phyloP scores from a whole-genome alignment of 2,888 invertebrate species.

The Capitulum mitella region DNA sequence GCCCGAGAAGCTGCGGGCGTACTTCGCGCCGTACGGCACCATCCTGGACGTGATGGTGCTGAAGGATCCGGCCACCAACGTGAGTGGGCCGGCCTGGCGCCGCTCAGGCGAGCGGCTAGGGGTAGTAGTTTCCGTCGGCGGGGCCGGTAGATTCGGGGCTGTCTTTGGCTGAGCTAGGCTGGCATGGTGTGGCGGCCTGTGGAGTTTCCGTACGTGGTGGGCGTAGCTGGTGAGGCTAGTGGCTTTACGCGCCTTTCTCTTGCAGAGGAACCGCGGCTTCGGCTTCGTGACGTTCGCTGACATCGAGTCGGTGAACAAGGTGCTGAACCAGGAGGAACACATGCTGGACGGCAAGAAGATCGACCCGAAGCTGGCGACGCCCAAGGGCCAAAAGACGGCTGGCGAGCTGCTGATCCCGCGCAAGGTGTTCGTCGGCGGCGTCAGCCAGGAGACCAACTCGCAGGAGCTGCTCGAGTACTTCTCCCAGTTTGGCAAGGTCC shows the following conservation, averaged over 20 bases:
- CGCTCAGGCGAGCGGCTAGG: not conserved
- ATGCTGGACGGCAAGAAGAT: conserved; percentile 88
- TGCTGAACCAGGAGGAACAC: conserved; percentile 80
- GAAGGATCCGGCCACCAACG: conserved; percentile 91
- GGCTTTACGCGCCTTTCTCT: conserved; percentile 25
- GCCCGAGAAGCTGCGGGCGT: conserved; percentile 82
- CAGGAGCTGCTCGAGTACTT: conserved; percentile 86
- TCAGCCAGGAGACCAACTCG: conserved; percentile 83
- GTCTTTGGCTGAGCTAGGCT: not conserved
- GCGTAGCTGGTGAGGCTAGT: no score
- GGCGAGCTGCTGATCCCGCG: conserved; percentile 59
- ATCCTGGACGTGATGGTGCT: conserved; percentile 87
- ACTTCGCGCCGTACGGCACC: conserved; percentile 84
- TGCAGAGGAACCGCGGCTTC: conserved; percentile 85
- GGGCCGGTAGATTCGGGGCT: not conserved
- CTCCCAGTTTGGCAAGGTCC: conserved; percentile 68
- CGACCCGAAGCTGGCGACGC: conserved; percentile 88
- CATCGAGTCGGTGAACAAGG: conserved; percentile 81
- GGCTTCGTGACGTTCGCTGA: conserved; percentile 91
- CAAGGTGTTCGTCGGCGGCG: conserved; percentile 87
- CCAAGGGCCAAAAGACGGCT: conserved; percentile 71
- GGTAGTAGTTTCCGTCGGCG: not conserved
- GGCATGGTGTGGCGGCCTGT: not conserved
- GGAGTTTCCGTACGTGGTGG: not conserved
- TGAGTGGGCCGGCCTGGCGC: conserved; percentile 46